Evolutionary conservation across 1,140 invertebrate genomes (phyloP).

Genomic region (Paraescarpia echinospica): DNA sequence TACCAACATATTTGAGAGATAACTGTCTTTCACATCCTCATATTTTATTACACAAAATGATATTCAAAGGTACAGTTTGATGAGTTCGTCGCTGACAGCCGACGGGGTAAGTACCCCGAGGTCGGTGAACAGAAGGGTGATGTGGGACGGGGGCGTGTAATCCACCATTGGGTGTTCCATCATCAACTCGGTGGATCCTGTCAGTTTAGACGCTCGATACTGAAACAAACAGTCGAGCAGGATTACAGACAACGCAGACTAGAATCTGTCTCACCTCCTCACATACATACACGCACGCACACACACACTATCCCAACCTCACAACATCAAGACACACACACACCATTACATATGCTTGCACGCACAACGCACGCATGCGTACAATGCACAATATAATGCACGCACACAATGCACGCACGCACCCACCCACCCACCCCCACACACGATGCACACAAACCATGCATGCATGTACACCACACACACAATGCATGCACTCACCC

Average conservation of each 20-base stretch:
- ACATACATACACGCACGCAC: too few species aligned
- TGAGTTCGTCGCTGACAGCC: slow-evolving; percentile 94
- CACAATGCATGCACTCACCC: too few species aligned
- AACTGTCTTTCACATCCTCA: background rate
- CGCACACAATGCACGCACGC: too few species aligned
- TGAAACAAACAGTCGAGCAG: slow-evolving; percentile 56
- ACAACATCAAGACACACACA: too few species aligned
- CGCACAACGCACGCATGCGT: too few species aligned
- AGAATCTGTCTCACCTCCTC: background rate
- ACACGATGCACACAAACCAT: too few species aligned
- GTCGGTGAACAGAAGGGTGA: slow-evolving; percentile 92
- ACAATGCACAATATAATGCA: too few species aligned
- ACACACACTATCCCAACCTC: too few species aligned
- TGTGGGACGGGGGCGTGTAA: slow-evolving; percentile 92
- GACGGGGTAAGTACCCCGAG: slow-evolving; percentile 92
- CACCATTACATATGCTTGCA: too few species aligned
- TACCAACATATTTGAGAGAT: background rate
- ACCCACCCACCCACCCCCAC: too few species aligned
- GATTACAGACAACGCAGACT: background rate
- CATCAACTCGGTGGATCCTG: slow-evolving; percentile 62
- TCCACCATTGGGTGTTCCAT: slow-evolving; percentile 87
- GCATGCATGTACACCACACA: too few species aligned
- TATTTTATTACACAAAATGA: background rate
- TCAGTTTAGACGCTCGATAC: slow-evolving; percentile 68
- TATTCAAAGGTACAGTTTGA: slow-evolving; percentile 85